A percentile compares a stretch with the other conserved stretches of the same genome.
phyloP scores from a whole-genome alignment of 2,888 invertebrate species.

The Caenorhabditis panamensis region DNA sequence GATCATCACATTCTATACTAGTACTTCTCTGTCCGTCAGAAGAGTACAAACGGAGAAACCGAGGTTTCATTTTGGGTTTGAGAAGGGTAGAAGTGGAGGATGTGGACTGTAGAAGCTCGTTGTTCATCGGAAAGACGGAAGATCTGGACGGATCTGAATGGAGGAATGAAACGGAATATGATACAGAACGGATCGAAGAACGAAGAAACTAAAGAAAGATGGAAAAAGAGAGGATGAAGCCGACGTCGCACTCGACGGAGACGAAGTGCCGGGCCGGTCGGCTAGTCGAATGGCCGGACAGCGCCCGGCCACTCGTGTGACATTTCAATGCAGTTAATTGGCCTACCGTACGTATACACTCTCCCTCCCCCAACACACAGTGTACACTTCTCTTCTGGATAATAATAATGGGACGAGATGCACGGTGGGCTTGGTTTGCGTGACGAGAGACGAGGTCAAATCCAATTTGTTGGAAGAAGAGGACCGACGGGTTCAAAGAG shows the following conservation, averaged over 20 bases:
- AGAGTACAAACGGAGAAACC: constrained; percentile 61
- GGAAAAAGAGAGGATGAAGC: constrained; percentile 1
- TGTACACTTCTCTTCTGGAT: constrained; percentile 50
- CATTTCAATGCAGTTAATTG: constrained; percentile 57
- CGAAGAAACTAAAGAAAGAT: neutral
- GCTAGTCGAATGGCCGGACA: constrained; percentile 6
- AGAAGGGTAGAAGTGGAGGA: constrained; percentile 13
- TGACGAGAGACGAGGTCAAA: constrained; percentile 52
- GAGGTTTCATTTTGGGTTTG: constrained; percentile 7
- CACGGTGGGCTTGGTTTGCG: constrained; percentile 30
- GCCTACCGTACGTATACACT: constrained; percentile 25
- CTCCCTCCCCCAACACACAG: constrained; percentile 4
- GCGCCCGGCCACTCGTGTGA: constrained; percentile 38
- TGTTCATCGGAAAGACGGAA: constrained; percentile 9
- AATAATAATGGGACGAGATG: constrained; percentile 39
- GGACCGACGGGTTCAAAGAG: constrained; percentile 53
- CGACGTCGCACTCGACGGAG: neutral
- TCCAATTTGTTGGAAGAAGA: constrained; percentile 44
- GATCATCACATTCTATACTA: constrained; percentile 41
- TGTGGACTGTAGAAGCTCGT: constrained; percentile 22
- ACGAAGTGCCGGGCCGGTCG: constrained; percentile 14
- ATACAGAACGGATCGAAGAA: neutral
- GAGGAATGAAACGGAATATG: neutral
- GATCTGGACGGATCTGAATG: neutral
- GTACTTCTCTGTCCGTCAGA: constrained; percentile 66